Base-by-base conservation (phyloP, 23 tunicate genomes). In the Halocynthia roretzi region DNA sequence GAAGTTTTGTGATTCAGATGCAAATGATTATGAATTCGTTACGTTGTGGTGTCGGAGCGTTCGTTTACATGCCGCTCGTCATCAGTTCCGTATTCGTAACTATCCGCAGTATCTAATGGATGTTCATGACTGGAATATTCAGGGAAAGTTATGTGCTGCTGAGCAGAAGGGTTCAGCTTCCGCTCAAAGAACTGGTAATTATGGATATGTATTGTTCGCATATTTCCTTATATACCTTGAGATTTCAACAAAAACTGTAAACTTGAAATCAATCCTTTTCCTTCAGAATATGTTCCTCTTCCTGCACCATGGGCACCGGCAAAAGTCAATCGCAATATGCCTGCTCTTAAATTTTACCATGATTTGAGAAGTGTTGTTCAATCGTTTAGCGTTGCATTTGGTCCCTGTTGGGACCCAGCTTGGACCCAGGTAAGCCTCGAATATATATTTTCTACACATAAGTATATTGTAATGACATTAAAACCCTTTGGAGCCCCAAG, bases 321-420 rank as follows among this genome's bases (percentile, higher is more conserved):
- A 6, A 50, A 76, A 61, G 98, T 93, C 53, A 51, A 56, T 49
- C 77, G 98, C 23, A 93, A 93, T 76, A 87, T 93, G 94, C 94
- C 98, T 7, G 87, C 98, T 7, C 74, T 93, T 20, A 93, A 93
- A 77, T 93, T 93, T 76, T 93, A 87, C 82, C 83, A 93, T 54
- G 94, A 93, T 55, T 81, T 87, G 60, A 84, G 70, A 49, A 87
- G 89, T 52, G 78, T 83, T 44, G 86, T 87, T 20, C 81, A 87
- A 62, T 56, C 80, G 6, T 83, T 93, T 44, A 83, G 84, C 66
- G 81, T 93, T 86, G 94, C 94, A 8, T 93, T 94, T 94, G 98
- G 98, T 8, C 98, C 98, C 0, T 93, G 98, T 62, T 87, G 93
- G 94, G 98, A 31, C 44, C 94, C 98, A 8, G 98, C 94, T 14